These are phyloP conservation scores for Anoplolepis gracilipes DNA, from an alignment of 1,140 invertebrate genomes.

Conservation along the genomic window DNA sequence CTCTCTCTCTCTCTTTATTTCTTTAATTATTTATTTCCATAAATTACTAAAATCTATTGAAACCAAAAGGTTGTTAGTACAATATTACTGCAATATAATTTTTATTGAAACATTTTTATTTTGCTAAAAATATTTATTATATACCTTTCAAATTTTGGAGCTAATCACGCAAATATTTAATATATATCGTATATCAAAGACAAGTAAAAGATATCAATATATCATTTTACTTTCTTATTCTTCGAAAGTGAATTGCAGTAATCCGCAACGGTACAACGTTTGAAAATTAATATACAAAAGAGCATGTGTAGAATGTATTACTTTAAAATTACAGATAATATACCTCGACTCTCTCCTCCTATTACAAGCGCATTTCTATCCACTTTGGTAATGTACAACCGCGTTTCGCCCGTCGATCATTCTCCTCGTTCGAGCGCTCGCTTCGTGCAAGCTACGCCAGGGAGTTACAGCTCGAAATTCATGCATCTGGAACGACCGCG, in stretches of 20 bases:
- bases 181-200: neutral
- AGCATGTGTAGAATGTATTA: constrained; percentile 24
- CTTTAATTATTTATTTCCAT: too few species aligned
- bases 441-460: constrained; percentile 43
- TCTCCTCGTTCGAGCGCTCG: constrained; percentile 49
- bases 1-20: neutral
- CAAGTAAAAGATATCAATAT: neutral
- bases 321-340: constrained; percentile 47
- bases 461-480: constrained; percentile 70
- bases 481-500: constrained; percentile 73
- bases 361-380: constrained; percentile 49
- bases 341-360: constrained; percentile 25
- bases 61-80: neutral
- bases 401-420: constrained; percentile 60
- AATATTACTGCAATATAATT: neutral
- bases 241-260: neutral
- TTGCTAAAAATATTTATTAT: neutral
- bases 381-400: constrained; percentile 58
- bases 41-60: constrained; percentile 5
- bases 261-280: neutral
- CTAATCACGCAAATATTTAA: too few species aligned
- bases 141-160: neutral
- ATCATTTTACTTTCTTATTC: constrained; percentile 1
- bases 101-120: neutral
- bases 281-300: constrained; percentile 60